Conservation (phyloP, 2,888 invertebrate genomes). For the Monopis laevigella region DNA sequence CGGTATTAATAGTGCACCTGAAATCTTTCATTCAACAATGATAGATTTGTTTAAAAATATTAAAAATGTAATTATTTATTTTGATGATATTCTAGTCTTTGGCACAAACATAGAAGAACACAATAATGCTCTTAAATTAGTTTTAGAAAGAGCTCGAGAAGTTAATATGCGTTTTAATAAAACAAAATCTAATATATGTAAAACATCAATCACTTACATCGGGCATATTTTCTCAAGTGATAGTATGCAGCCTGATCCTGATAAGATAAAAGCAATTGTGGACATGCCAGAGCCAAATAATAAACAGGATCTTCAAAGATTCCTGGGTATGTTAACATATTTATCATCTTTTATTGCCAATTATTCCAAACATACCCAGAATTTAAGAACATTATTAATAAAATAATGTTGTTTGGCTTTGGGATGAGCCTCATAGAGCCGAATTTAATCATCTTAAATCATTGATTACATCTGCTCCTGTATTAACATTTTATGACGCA, state of each 20-base stretch:
- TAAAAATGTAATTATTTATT: slow-evolving; percentile 16
- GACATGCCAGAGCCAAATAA: slow-evolving; percentile 18
- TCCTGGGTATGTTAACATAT: slow-evolving; percentile 21
- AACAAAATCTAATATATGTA: slow-evolving; percentile 16
- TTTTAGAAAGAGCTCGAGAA: slow-evolving; percentile 14
- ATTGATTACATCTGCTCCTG: slow-evolving; percentile 18
- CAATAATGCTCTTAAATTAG: background rate
- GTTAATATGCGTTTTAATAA: slow-evolving; percentile 20
- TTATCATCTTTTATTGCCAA: slow-evolving; percentile 18
- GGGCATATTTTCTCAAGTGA: slow-evolving; percentile 19
- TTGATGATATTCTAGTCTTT: slow-evolving; percentile 20
- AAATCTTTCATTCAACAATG: slow-evolving; percentile 20
- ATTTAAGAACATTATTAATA: slow-evolving; percentile 19
- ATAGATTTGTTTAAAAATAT: slow-evolving; percentile 18
- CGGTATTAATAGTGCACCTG: slow-evolving; percentile 20
- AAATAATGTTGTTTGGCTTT: slow-evolving; percentile 23
- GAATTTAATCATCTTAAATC: slow-evolving; percentile 17
- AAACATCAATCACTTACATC: slow-evolving; percentile 17
- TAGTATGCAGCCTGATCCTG: slow-evolving; percentile 16
- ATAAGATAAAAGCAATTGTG: slow-evolving; percentile 18
- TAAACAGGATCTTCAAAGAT: slow-evolving; percentile 19
- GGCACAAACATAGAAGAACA: slow-evolving; percentile 15
- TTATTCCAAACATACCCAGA: slow-evolving; percentile 14
- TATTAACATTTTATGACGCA: slow-evolving; percentile 19
- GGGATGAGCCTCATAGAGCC: slow-evolving; percentile 23